Percentiles rank a stretch among this genome's conserved stretches.
Evolutionary conservation across 1,140 invertebrate genomes (phyloP).

Genomic region (Drosophila pandora): DNA sequence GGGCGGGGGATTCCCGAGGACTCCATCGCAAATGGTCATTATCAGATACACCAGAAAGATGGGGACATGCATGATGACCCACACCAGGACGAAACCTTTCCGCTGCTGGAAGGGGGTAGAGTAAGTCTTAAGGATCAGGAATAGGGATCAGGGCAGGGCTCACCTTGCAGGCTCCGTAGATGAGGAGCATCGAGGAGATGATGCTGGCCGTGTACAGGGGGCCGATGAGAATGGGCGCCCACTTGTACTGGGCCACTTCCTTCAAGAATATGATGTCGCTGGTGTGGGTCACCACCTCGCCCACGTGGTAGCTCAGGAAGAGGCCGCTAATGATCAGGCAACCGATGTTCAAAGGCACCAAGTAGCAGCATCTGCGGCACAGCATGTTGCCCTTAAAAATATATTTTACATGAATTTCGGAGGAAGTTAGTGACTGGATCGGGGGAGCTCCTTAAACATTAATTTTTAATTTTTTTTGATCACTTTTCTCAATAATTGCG

Average conservation of each 20-base stretch:
- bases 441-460: too few relatives aligned
- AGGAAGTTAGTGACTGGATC: neutral
- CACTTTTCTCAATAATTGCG: neutral
- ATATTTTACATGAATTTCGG: conserved; percentile 30
- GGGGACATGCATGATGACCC: conserved; percentile 23
- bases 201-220: conserved; percentile 23
- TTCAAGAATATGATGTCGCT: conserved; percentile 39
- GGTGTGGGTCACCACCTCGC: conserved; percentile 40
- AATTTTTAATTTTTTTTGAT: neutral
- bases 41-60: conserved; percentile 19
- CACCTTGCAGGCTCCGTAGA: conserved; percentile 45
- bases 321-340: conserved; percentile 33
- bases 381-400: neutral
- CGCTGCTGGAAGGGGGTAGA: conserved; percentile 15
- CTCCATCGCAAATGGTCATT: conserved; percentile 10
- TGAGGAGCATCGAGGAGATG: conserved; percentile 22
- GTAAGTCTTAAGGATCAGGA: neutral
- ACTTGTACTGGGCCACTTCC: conserved; percentile 10
- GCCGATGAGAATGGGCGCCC: conserved; percentile 27
- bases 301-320: conserved; percentile 34
- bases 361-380: conserved; percentile 32
- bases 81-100: conserved; percentile 25
- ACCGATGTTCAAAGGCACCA: conserved; percentile 28
- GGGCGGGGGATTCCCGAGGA: neutral
- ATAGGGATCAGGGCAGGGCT: neutral